Base-by-base conservation (phyloP, 2,113 vertebrate genomes). In the Noturus placidus region DNA sequence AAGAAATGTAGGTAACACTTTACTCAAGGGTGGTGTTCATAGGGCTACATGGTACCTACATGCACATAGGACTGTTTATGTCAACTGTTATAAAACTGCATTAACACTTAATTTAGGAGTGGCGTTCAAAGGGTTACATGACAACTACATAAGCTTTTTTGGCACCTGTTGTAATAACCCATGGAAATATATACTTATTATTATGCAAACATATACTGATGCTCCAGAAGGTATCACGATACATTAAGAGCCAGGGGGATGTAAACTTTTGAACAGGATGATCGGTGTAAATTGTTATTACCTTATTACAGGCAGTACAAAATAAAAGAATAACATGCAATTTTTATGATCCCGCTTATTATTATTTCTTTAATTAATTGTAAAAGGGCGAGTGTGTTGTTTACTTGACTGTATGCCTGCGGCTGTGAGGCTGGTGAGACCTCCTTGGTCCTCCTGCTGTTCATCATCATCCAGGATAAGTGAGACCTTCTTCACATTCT, bases 401-500 rank as follows among this genome's bases (percentile, higher is more conserved):
- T 89, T 96, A 98, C 98, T 97, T 92, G 97, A 76, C 85, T 95
- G 96, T 69, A 96, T 94, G 86, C 96, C 96, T 1, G 90, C 69
- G 72, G 90, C 14, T 0, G 82, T 86, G 54, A 95, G 90, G 10
- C 92, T 93, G 1, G 88, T 93, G 86, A 96, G 93, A 2, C 95
- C 94, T 9, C 95, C 94, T 10, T 95, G 90, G 6, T 95, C 95
- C 22, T 95, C 95, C 0, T 88, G 94, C 77, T 91, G 87, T 63
- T 95, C 93, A 7, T 95, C 92, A 14, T 95, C 93, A 0, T 95
- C 95, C 93, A 94, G 87, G 69, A 87, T 91, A 78, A 92, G 76
- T 0, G 95, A 92, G 0, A 91, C 86, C 57, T 93, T 93, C 86
- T 95, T 96, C n/a, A 95, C 92, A 89, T 92, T 92, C 89, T 93